Base-by-base conservation (phyloP, 1,140 invertebrate species). In the Papilio xuthus region DNA sequence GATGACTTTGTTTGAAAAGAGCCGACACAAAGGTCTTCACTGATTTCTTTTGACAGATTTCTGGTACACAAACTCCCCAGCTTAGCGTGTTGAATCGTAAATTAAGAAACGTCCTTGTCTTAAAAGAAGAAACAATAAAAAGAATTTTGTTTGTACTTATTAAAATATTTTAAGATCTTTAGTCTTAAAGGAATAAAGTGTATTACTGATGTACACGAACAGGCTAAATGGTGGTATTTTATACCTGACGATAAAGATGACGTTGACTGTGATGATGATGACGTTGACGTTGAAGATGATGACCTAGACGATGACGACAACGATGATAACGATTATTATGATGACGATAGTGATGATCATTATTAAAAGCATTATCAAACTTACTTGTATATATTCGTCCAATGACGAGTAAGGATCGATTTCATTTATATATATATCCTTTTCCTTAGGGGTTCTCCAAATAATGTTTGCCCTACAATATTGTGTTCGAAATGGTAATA, bases 381-480 rank as follows among this genome's bases (percentile, higher is more conserved):
- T 86, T 50, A 88, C 86, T 53, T 74, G 60, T 41, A 84, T 28
- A 73, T 85, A 88, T 12, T 32, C 26, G 1, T 82, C 60, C 1
- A 79, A 53, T 10, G 80, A 50, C 4, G 74, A 50, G 1, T 82
- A 53, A 15, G 79, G 78, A 44, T 81, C 67, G 10, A 79, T 41
- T 0, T 72, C 71, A 37, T 70, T 42, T 4, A 78, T 74, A 32
- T 80, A 82, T 73, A 78, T 28, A 9, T 81, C 69, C 0, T 60
- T 60, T 44, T 77, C 83, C 77, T 72, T 79, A 42, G 28, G 13
- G 18, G 13, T 0, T 18, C 23, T 47, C 26, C 26, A 47, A 74
- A 32, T 20, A 73, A 94, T 41, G 7, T 92, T 85, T 1, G 89
- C 92, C 13, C 95, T 78, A 84, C 95, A 95, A 76, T 95, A 95